phyloP scores from a whole-genome alignment of 2,797 vertebrate species.

The Pseudochaenichthys georgianus region DNA sequence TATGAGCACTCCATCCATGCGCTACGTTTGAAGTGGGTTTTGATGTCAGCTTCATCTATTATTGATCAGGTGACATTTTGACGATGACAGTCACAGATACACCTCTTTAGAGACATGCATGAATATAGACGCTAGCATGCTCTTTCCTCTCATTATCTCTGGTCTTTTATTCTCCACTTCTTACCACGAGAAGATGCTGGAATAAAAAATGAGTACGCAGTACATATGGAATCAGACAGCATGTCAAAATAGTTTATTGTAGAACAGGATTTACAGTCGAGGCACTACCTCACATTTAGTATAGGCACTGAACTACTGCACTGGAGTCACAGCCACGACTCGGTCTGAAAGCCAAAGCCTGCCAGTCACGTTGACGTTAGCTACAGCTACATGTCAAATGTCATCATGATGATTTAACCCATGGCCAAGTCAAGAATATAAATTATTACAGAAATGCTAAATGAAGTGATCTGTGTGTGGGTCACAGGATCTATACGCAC shows the following conservation, averaged over 20 bases:
- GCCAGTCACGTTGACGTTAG: constrained; percentile 34
- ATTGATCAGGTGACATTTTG: constrained; percentile 67
- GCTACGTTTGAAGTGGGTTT: constrained; percentile 65
- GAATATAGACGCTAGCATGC: constrained; percentile 13
- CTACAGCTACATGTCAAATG: constrained; percentile 2
- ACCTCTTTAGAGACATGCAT: constrained; percentile 35
- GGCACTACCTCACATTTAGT: constrained; percentile 88
- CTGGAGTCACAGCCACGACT: constrained; percentile 80
- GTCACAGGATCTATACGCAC: neutral
- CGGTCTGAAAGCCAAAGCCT: constrained; percentile 60
- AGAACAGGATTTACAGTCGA: constrained; percentile 83
- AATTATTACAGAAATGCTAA: neutral
- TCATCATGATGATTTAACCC: neutral
- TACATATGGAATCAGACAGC: constrained; percentile 74
- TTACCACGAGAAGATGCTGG: neutral
- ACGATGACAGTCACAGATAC: constrained; percentile 39
- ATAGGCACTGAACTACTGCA: constrained; percentile 92
- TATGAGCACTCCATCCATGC: constrained; percentile 34
- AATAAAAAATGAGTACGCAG: constrained; percentile 30
- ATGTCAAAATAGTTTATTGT: constrained; percentile 88
- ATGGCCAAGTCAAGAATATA: neutral
- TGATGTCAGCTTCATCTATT: constrained; percentile 70
- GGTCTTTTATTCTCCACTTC: neutral
- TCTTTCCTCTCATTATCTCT: constrained; percentile 24
- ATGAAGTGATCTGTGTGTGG: neutral